Percentiles rank a stretch among this genome's conserved stretches.
phyloP scores from a whole-genome alignment of 1,140 invertebrate genomes.

The Melitaea cinxia region DNA sequence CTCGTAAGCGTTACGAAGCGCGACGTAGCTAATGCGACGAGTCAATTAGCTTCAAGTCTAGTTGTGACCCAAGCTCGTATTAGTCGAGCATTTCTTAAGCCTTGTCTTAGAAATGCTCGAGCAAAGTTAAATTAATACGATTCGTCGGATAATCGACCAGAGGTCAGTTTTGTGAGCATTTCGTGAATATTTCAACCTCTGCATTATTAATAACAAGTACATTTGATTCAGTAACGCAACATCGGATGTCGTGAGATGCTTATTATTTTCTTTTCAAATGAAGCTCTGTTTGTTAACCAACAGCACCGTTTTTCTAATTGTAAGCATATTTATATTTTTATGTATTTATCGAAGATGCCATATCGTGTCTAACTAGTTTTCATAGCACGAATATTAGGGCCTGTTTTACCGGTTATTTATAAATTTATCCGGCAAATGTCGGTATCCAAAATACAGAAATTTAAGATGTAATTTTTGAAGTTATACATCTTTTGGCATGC shows the following conservation, averaged over 20 bases:
- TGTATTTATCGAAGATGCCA: constrained; percentile 2
- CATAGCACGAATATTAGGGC: neutral
- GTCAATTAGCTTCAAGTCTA: constrained; percentile 1
- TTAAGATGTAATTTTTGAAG: no score
- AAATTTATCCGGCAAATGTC: no score
- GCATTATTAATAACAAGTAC: neutral
- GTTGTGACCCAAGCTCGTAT: neutral
- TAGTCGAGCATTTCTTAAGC: neutral
- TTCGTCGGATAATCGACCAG: neutral
- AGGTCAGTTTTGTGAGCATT: neutral
- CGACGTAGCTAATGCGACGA: constrained; percentile 12
- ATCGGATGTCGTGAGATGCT: constrained; percentile 4
- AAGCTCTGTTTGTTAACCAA: constrained; percentile 53
- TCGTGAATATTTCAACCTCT: neutral
- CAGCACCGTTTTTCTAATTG: constrained; percentile 7
- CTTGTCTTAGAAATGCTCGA: neutral
- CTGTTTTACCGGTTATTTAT: no score
- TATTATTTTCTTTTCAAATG: neutral
- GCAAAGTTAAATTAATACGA: neutral
- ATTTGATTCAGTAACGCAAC: constrained; percentile 1
- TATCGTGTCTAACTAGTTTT: constrained; percentile 4
- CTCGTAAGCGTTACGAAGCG: constrained; percentile 20
- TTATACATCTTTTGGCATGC: no score
- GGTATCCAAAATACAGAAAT: no score
- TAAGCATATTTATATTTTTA: neutral